Conservation (phyloP, 2,888 invertebrate genomes). For the Meliscaeva auricollis region DNA sequence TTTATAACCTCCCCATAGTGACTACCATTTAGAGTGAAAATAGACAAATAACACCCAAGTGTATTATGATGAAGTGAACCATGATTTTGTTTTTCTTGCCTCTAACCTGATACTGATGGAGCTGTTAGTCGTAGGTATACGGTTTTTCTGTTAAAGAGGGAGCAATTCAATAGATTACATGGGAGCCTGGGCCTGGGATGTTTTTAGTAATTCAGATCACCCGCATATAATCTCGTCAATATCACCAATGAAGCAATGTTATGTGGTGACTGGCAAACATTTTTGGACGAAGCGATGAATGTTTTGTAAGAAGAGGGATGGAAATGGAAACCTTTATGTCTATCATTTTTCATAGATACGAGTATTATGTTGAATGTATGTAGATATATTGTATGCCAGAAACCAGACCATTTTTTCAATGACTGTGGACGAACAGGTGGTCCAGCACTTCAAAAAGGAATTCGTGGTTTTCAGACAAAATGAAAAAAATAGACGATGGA, state of each 20-base stretch:
- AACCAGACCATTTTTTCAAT: too few species aligned
- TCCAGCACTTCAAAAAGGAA: too few species aligned
- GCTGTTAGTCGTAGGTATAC: not conserved
- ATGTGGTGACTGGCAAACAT: not conserved
- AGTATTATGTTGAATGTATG: too few species aligned
- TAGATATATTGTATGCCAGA: too few species aligned
- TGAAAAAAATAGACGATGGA: too few species aligned
- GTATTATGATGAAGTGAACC: slow-evolving; percentile 1
- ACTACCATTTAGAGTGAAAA: slow-evolving; percentile 14
- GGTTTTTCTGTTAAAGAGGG: not conserved
- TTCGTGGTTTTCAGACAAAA: too few species aligned
- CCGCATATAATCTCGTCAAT: too few species aligned
- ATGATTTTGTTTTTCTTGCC: slow-evolving; percentile 2
- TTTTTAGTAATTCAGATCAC: too few species aligned
- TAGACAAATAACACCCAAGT: slow-evolving; percentile 23
- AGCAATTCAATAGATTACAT: too few species aligned
- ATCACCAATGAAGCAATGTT: not conserved
- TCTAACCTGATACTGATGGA: not conserved
- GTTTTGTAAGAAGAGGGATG: not conserved
- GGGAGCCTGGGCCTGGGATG: too few species aligned
- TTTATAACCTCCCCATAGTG: slow-evolving; percentile 17
- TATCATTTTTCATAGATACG: not conserved
- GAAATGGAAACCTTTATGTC: not conserved
- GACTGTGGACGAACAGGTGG: not conserved
- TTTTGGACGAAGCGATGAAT: not conserved